Percentiles rank a stretch among this genome's conserved stretches.
Conservation (phyloP, 2,888 invertebrate species). For the Callyntrura sp. region DNA sequence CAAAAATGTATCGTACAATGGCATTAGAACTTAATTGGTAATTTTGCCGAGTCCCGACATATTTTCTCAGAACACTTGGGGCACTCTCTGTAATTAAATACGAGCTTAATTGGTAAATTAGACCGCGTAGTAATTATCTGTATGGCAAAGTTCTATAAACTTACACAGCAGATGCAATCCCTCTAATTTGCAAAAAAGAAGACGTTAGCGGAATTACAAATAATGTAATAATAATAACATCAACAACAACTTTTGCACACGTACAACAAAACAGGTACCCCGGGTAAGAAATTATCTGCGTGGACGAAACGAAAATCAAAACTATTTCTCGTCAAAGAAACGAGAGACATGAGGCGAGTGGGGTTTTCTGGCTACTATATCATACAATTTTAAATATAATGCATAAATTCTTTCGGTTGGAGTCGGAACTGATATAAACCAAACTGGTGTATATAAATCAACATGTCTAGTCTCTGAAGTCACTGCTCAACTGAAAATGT, state of each 20-base stretch:
- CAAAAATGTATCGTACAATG: too few relatives aligned
- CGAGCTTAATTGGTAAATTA: slow-evolving; percentile 74
- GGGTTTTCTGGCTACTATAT: too few relatives aligned
- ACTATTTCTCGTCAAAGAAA: too few relatives aligned
- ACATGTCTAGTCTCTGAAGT: too few relatives aligned
- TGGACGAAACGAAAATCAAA: background rate
- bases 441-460: too few relatives aligned
- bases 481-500: too few relatives aligned
- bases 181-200: slow-evolving; percentile 53
- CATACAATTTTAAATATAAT: too few relatives aligned
- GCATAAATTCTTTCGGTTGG: too few relatives aligned
- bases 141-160: slow-evolving; percentile 72
- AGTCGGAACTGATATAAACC: too few relatives aligned
- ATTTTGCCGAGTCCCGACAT: too few relatives aligned
- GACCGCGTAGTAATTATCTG: slow-evolving; percentile 72
- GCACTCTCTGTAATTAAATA: slow-evolving; percentile 72
- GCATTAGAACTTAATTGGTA: too few relatives aligned
- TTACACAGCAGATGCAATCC: background rate
- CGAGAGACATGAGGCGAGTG: too few relatives aligned
- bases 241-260: background rate
- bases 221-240: background rate
- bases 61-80: slow-evolving; percentile 20
- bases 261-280: background rate
- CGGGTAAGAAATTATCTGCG: background rate
- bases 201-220: background rate